Base-by-base conservation (phyloP, 2,888 invertebrate genomes). In the Phlogophora meticulosa region DNA sequence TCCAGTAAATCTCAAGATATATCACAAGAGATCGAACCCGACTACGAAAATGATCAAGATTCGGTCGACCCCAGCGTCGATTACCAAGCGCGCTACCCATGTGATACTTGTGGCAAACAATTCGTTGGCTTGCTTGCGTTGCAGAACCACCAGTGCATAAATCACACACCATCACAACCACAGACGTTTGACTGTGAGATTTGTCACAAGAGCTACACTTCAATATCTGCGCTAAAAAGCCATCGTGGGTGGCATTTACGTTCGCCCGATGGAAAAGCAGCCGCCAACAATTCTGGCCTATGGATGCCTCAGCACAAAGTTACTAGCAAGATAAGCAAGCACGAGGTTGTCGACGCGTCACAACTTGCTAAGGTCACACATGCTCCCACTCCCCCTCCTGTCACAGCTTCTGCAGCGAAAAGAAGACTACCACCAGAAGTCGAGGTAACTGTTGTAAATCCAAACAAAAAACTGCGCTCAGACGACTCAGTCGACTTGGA, bases 181-280 rank as follows among this genome's bases (percentile, higher is more conserved):
- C 93, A 93, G 81, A 95, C 94, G 0, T 96, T 96, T 69, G 96
- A 96, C 67, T 97, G 97, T 80, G 96, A 96, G 71, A 96, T 97
- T 32, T 97, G 97, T 78, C 96, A 96, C 71, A 96, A 97, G 81
- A 94, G 96, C 34, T 97, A 97, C 84, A 96, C 96, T 4, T 97
- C 97, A 24, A 96, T 96, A 75, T 96, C 96, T 1, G 97, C 97
- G 0, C 85, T 97, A 57, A 96, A 96, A 75, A 97, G 97, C 76
- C 97, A 97, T 87, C 94, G 97, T 53, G 97, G 97, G 11, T 97
- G 97, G 94, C 97, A 97, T 85, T 94, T 96, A 65, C 95, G 97
- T 24, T 96, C 96, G 1, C 96, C 96, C 4, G 94, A 95, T 75
- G 94, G 95, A 4, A 96, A 96, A 85, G 96, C 96, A 40, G 96